phyloP scores from a whole-genome alignment of 2,113 vertebrate species.

The Corythoichthys intestinalis region DNA sequence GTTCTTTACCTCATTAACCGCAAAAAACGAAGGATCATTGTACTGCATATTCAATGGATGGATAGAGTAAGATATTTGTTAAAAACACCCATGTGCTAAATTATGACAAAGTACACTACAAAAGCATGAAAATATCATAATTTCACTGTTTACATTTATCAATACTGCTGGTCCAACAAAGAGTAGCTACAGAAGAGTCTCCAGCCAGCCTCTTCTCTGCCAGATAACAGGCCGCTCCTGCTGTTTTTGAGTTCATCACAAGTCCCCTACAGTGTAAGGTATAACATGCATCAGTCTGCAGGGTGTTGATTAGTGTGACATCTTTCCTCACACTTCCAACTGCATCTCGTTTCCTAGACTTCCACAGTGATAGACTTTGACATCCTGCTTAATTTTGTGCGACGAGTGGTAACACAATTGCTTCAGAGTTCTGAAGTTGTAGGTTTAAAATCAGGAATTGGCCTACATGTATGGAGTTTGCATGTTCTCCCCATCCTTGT shows the following conservation, averaged over 20 bases:
- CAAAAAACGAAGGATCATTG: too few species aligned
- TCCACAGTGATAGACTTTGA: conserved; percentile 16
- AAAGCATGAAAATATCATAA: not conserved
- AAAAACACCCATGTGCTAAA: not conserved
- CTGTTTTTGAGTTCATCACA: conserved; percentile 53
- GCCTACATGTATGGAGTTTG: not conserved
- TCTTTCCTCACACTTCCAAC: conserved; percentile 17
- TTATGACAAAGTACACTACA: not conserved
- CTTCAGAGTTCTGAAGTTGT: not conserved
- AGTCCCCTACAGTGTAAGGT: conserved; percentile 6
- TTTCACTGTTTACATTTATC: not conserved
- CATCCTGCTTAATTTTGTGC: conserved; percentile 8
- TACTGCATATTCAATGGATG: too few species aligned
- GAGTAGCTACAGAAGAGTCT: not conserved
- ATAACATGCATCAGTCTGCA: conserved; percentile 16
- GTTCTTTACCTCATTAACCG: too few species aligned
- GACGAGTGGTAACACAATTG: not conserved
- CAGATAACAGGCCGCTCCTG: conserved; percentile 16
- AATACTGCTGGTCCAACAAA: not conserved
- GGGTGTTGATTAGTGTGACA: conserved; percentile 29
- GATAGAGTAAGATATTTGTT: too few species aligned
- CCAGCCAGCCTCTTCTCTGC: conserved; percentile 3
- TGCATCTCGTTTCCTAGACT: not conserved
- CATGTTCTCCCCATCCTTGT: not conserved
- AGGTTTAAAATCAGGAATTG: not conserved